Percentiles rank a stretch among this genome's conserved stretches.
phyloP scores from a whole-genome alignment of 2,797 vertebrate species.

The Allobates femoralis region DNA sequence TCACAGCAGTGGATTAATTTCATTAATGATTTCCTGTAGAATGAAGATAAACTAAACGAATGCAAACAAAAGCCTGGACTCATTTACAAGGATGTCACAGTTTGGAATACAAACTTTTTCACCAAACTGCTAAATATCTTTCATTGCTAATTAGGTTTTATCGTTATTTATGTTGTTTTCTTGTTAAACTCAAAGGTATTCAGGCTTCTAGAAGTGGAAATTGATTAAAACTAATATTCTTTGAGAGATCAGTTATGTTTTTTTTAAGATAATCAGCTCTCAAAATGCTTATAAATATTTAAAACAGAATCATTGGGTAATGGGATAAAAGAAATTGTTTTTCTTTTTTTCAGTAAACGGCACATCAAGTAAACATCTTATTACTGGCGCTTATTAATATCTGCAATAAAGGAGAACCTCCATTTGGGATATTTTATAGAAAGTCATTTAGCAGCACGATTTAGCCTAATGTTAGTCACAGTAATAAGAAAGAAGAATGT shows the following conservation, averaged over 20 bases:
- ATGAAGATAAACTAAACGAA: conserved; percentile 54
- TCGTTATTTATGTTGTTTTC: conserved; percentile 21
- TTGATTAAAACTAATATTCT: conserved; percentile 41
- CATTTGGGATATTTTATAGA: conserved; percentile 2
- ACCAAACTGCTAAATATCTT: conserved; percentile 41
- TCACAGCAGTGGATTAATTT: conserved; percentile 55
- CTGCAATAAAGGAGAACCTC: conserved; percentile 10
- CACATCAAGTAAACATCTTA: background rate
- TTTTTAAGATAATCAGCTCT: conserved; percentile 15
- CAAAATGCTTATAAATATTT: conserved; percentile 20
- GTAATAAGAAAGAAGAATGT: background rate
- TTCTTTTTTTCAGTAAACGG: background rate
- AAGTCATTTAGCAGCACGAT: background rate
- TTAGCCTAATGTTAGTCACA: background rate
- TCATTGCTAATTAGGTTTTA: conserved; percentile 52
- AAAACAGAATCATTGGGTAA: conserved; percentile 8
- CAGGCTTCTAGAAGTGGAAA: background rate
- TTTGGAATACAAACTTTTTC: conserved; percentile 51
- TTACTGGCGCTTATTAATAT: background rate
- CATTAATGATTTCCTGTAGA: conserved; percentile 57
- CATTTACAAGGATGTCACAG: conserved; percentile 55
- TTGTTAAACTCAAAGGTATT: background rate
- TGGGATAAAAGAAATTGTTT: conserved; percentile 14
- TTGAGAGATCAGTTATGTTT: conserved; percentile 13
- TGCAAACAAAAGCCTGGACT: conserved; percentile 46